Conservation (phyloP, 2,797 vertebrate genomes). For the Mormyrus hasselquistii region DNA sequence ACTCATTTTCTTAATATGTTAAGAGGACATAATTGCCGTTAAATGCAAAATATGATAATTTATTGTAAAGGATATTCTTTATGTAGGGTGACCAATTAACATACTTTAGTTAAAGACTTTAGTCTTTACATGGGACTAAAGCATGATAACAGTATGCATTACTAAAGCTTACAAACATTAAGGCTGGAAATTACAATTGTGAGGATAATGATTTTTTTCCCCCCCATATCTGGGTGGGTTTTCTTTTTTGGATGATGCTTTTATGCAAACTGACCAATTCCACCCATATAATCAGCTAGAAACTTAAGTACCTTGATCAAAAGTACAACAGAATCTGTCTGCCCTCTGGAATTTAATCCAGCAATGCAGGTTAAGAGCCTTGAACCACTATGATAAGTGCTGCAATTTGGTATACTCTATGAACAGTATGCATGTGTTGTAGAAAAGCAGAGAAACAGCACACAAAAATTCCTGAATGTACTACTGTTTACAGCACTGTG, state of each 20-base stretch:
- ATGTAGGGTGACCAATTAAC: background rate
- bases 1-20: background rate
- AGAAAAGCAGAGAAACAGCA: slow-evolving; percentile 36
- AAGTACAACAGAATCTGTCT: background rate
- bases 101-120: background rate
- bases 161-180: background rate
- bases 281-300: background rate
- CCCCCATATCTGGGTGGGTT: background rate
- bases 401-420: slow-evolving; percentile 34
- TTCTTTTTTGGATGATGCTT: background rate
- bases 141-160: background rate
- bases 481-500: slow-evolving; percentile 65
- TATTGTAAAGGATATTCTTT: background rate
- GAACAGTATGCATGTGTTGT: background rate
- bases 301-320: background rate
- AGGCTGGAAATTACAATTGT: background rate
- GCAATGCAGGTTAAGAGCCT: slow-evolving; percentile 45
- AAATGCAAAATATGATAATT: background rate
- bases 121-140: background rate
- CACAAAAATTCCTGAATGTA: slow-evolving; percentile 57
- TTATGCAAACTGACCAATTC: background rate
- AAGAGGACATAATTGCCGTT: background rate
- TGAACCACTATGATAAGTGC: slow-evolving; percentile 35
- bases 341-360: background rate
- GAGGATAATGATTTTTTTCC: background rate